Evolutionary conservation across 2,113 vertebrate species (phyloP).

Genomic region (Anarrhichthys ocellatus): DNA sequence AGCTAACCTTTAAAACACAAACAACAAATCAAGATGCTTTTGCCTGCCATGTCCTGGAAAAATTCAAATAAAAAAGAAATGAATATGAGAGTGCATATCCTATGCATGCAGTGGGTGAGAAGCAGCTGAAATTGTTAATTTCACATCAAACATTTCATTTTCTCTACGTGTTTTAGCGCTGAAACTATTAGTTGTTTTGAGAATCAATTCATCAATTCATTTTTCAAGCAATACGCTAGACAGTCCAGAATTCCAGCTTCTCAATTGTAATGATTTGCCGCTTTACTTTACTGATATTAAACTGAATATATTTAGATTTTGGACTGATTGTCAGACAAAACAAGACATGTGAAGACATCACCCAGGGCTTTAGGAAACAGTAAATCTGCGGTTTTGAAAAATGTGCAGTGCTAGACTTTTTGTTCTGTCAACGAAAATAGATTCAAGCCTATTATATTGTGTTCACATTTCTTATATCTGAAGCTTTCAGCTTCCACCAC

Average conservation of each 20-base stretch:
- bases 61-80: not conserved
- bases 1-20: slow-evolving; percentile 38
- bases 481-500: no score
- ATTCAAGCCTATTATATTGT: not conserved
- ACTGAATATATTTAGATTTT: not conserved
- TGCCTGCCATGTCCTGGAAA: not conserved
- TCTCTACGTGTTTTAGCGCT: not conserved
- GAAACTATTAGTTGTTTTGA: not conserved
- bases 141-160: not conserved
- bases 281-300: not conserved
- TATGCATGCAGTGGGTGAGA: not conserved
- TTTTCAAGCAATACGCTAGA: not conserved
- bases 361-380: not conserved
- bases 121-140: not conserved
- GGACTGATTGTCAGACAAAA: not conserved
- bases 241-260: not conserved
- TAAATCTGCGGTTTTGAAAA: not conserved
- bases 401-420: not conserved
- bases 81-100: not conserved
- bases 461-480: no score
- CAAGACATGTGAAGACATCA: not conserved
- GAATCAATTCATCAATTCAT: not conserved
- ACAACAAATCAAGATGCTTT: slow-evolving; percentile 32
- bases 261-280: not conserved
- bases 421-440: not conserved